Conservation (phyloP, 2,113 vertebrate species). For the Plotosus lineatus region DNA sequence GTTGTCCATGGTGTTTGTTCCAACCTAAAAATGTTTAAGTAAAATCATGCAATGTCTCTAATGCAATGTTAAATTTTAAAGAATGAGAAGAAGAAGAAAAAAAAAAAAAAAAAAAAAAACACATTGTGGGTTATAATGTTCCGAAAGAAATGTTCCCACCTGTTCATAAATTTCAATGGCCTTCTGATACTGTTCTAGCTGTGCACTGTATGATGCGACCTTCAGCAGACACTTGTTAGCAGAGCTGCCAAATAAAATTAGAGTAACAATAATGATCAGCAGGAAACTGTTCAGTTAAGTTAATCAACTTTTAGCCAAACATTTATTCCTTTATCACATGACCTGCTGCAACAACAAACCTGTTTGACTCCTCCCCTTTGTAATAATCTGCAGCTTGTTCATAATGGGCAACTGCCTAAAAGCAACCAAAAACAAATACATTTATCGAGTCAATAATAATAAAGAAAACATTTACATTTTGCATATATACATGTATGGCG, state of each 20-base stretch:
- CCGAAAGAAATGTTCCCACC: slow-evolving; percentile 65
- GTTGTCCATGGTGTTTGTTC: slow-evolving; percentile 95
- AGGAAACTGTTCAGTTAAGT: background rate
- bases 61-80: too few relatives aligned
- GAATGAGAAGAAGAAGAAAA: too few relatives aligned
- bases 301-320: background rate
- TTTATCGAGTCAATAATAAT: background rate
- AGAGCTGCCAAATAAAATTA: slow-evolving; percentile 68
- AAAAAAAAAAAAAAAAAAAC: too few relatives aligned
- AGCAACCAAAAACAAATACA: background rate
- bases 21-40: slow-evolving; percentile 74
- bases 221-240: slow-evolving; percentile 99
- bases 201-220: slow-evolving; percentile 90
- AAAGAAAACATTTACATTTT: background rate
- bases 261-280: background rate
- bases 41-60: background rate
- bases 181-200: slow-evolving; percentile 96
- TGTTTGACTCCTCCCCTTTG: slow-evolving; percentile 98
- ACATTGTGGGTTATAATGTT: too few relatives aligned
- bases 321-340: background rate
- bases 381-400: slow-evolving; percentile 99
- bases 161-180: slow-evolving; percentile 97
- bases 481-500: background rate
- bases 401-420: slow-evolving; percentile 93
- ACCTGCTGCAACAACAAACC: slow-evolving; percentile 67